Evolutionary conservation across 2,888 invertebrate species (phyloP).

Genomic region (Strigamia maritima): DNA sequence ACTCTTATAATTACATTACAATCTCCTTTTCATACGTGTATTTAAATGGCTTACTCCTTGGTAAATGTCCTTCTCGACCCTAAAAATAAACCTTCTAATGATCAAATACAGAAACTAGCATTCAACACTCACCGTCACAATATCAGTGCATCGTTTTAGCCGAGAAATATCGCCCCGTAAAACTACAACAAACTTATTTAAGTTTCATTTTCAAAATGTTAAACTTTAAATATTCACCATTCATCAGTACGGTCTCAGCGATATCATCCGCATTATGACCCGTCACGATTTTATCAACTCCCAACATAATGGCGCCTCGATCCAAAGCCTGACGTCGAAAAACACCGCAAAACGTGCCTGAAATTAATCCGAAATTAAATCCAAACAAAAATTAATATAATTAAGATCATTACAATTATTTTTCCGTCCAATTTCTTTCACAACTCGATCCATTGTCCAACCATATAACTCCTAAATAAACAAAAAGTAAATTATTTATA

Average conservation of each 20-base stretch:
- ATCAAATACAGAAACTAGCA: slow-evolving; percentile 36
- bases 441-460: slow-evolving; percentile 99
- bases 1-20: slow-evolving; percentile 68
- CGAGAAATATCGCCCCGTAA: slow-evolving; percentile 94
- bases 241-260: slow-evolving; percentile 98
- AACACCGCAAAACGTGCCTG: slow-evolving; percentile 81
- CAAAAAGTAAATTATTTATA: background rate
- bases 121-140: slow-evolving; percentile 69
- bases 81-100: slow-evolving; percentile 43
- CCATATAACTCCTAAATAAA: slow-evolving; percentile 76
- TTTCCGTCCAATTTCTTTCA: slow-evolving; percentile 70
- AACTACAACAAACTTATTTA: too few species aligned
- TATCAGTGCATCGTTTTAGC: slow-evolving; percentile 83
- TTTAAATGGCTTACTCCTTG: slow-evolving; percentile 91
- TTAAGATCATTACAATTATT: slow-evolving; percentile 73
- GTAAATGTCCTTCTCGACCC: slow-evolving; percentile 75
- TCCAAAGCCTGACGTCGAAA: slow-evolving; percentile 95
- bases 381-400: background rate
- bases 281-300: slow-evolving; percentile 90
- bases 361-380: background rate
- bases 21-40: slow-evolving; percentile 99
- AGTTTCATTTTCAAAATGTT: too few species aligned
- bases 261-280: slow-evolving; percentile 97
- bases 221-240: too few species aligned
- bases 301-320: slow-evolving; percentile 81